Conservation (phyloP, 2,113 vertebrate species). For the Aegotheles bennettii region DNA sequence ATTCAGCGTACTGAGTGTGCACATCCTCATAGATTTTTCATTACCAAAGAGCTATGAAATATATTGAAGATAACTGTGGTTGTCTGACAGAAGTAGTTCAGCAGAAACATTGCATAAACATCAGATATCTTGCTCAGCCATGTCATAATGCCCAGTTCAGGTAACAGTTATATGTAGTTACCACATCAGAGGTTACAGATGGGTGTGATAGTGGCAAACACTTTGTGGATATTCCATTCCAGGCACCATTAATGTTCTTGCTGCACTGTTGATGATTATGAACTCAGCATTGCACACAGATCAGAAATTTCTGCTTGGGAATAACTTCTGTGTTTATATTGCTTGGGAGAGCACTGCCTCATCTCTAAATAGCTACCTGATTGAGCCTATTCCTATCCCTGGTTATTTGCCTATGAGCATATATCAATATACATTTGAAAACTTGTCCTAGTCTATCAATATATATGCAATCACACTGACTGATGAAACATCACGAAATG, state of each 20-base stretch:
- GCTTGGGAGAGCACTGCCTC: neutral
- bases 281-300: neutral
- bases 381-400: neutral
- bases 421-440: neutral
- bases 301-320: neutral
- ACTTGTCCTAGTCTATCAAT: neutral
- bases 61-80: neutral
- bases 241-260: neutral
- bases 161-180: neutral
- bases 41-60: neutral
- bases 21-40: neutral
- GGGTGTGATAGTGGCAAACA: neutral
- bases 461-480: neutral
- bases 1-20: neutral
- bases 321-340: neutral
- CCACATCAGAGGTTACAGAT: neutral
- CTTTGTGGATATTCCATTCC: neutral
- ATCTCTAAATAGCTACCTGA: neutral
- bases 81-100: neutral
- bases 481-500: neutral
- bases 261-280: neutral
- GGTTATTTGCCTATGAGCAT: neutral
- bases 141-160: neutral
- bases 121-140: neutral
- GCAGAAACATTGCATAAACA: neutral